Evolutionary conservation across 2,113 vertebrate genomes (phyloP), one percentile per base, ranked within the genome.

Genomic region (Xenopus laevis): DNA sequence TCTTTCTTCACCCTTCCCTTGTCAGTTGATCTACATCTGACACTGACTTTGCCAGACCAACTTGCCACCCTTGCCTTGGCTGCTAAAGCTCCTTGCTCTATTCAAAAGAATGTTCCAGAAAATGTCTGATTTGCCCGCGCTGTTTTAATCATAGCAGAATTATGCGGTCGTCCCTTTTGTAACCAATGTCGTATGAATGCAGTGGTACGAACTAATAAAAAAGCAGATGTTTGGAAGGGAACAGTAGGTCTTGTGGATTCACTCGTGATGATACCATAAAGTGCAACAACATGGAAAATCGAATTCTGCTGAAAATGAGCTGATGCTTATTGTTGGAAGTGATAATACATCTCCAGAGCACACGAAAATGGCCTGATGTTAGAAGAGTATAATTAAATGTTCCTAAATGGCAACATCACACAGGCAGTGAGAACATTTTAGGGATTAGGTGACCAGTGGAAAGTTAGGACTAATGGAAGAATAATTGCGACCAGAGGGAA

Each of bases 311-410:
- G 40, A 46, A 59, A 20, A 47, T 67, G 33, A 45, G 33, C 30
- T 59, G 55, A 21, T 60, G 13, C 65, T 68, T 44, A 53, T 11
- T 27, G 27, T 62, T 75, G 57, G 58, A 62, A 15, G 10, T 65
- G 50, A 72, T 73, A 66, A 73, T 55, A 60, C 53, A 60, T 67
- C 40, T 67, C 55, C 68, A 53, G 12, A 62, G 55, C 72, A 68
- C 1, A 16, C 68, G 23, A 57, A 27, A 68, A 67, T 65, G 10
- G 2, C 27, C 47, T 59, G 13, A 65, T 58, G 47, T 40, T 18
- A 30, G 61, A 12, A 17, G 12, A 50, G 17, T 33, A 13, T 65
- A 74, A 61, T 60, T 59, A 74, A 74, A 68, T 30, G 21, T 45
- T 74, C 63, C 50, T 47, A 67, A 67, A 45, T 67, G 63, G 33